Base-by-base conservation (phyloP, 2,113 vertebrate genomes). In the Prinia subflava region DNA sequence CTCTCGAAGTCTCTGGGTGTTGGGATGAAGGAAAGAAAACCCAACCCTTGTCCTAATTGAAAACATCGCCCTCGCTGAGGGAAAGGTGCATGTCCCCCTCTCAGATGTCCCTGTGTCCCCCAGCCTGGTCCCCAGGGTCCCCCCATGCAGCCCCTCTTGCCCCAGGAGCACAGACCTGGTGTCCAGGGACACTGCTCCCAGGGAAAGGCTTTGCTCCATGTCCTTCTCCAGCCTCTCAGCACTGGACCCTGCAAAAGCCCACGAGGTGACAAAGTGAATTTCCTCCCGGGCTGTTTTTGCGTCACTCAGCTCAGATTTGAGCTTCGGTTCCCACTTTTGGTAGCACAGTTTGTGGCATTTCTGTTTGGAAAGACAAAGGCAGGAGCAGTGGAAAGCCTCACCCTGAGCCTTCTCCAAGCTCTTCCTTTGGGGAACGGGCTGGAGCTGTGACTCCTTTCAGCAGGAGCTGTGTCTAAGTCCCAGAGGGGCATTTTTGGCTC, bases 1-100 rank as follows among this genome's bases (percentile, higher is more conserved):
- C 81, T 97, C 92, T 95, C 39, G n/a, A 37, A 82, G 89, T 33
- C 90, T 95, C 83, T 84, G 83, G 92, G 92, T 70, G 89, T 95
- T 90, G 95, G 97, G 94, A 65, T 91, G 84, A 69, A 92, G 81
- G 67, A 76, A 70, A 74, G 39, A 22, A 91, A 91, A 23, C 68
- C 47, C 56, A 62, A 62, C 27, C 53, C 79, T 56, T 9, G 69
- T 87, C 81, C 73, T 7, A 4, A 23, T 4, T 25, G 46, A 56
- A 64, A 77, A 39, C 28, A 24, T 71, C 56, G 22, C 56, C 67
- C 73, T 70, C 12, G 3, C 73, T 76, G 57, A 0, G 10, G 70
- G 82, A 67, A 76, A 67, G 69, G 71, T 52, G 76, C 2, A 3
- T 44, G 87, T 57, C 10, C 13, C 41, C 33, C 67, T 12, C 42